Percentiles rank a stretch among this genome's conserved stretches.
Evolutionary conservation across 2,888 invertebrate species (phyloP).

Genomic region (Alviniconcha strummeri): DNA sequence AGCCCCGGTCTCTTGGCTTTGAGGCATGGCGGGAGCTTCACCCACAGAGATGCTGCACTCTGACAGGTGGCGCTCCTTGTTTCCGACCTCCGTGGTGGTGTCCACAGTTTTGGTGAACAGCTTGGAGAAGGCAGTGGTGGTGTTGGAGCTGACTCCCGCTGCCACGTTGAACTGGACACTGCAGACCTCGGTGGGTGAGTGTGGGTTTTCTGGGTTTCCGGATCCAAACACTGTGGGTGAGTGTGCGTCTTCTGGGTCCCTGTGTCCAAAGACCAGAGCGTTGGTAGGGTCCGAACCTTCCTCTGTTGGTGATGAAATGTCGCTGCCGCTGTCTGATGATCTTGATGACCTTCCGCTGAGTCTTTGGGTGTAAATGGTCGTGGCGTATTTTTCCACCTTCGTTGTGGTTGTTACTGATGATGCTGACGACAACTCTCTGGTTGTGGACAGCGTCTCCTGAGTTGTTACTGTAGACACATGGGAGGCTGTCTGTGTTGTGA

Average conservation of each 20-base stretch:
- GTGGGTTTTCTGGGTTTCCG: not conserved
- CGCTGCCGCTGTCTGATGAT: constrained; percentile 8
- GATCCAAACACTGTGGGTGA: not conserved
- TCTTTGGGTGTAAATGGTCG: constrained; percentile 11
- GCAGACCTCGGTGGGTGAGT: constrained; percentile 17
- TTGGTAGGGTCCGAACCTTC: not conserved
- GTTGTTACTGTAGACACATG: not conserved
- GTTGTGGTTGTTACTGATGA: not conserved
- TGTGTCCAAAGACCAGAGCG: not conserved
- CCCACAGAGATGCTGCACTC: constrained; percentile 21
- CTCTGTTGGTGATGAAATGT: not conserved
- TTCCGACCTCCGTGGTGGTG: constrained; percentile 8
- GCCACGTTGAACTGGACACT: constrained; percentile 17
- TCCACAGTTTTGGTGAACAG: constrained; percentile 33
- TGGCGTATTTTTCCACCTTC: constrained; percentile 4
- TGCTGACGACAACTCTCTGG: not conserved
- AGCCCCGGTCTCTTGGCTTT: not conserved
- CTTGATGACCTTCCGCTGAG: constrained; percentile 20
- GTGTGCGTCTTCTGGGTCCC: not conserved
- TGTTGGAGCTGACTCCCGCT: constrained; percentile 2
- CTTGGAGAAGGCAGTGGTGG: constrained; percentile 29
- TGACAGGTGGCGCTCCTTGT: constrained; percentile 30
- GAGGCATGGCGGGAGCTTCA: not conserved
- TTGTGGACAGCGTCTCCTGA: not conserved
- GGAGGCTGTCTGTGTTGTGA: not conserved